Evolutionary conservation across 2,113 vertebrate species (phyloP), one percentile per base, ranked within the genome.

Genomic region (Brachypteracias leptosomus): DNA sequence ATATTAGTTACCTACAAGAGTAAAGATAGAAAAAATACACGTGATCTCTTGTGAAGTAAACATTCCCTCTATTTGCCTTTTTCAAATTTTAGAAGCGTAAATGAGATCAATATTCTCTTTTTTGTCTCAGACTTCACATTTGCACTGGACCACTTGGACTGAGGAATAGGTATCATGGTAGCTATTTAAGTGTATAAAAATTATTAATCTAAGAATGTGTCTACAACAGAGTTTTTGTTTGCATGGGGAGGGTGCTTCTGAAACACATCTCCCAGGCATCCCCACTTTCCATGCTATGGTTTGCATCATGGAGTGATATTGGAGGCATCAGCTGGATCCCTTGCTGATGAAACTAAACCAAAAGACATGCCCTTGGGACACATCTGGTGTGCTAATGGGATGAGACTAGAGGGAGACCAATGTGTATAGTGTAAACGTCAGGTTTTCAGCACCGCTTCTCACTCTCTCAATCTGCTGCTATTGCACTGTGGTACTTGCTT

Each of bases 361-460:
- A n/a, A n/a, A n/a, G n/a, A n/a, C n/a, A n/a, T n/a, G n/a, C n/a
- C n/a, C n/a, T n/a, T n/a, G 47, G 40, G 80, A 59, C 29, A 52
- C 26, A 47, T 61, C 49, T 83, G 71, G 14, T 66, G 54, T 54
- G 31, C 31, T 82, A 11, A 62, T 31, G n/a, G 55, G 46, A 73
- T 54, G 31, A 76, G 54, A 58, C 16, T 25, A 33, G 71, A 57
- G 49, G 0, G 1, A 85, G 28, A 80, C 40, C 36, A 20, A 9
- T 36, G 58, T 25, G 14, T 54, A 2, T 8, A 0, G 0, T n/a
- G 33, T 61, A 75, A 72, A 89, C 0, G 0, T 44, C 16, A 38
- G 18, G n/a, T 61, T 88, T 91, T 42, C 51, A 66, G n/a, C 61
- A 54, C 19, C 1, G 0, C 36, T 78, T 80, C 42, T 52, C 40